Conservation (phyloP, 2,888 invertebrate species). For the Cataglyphis cursor region DNA sequence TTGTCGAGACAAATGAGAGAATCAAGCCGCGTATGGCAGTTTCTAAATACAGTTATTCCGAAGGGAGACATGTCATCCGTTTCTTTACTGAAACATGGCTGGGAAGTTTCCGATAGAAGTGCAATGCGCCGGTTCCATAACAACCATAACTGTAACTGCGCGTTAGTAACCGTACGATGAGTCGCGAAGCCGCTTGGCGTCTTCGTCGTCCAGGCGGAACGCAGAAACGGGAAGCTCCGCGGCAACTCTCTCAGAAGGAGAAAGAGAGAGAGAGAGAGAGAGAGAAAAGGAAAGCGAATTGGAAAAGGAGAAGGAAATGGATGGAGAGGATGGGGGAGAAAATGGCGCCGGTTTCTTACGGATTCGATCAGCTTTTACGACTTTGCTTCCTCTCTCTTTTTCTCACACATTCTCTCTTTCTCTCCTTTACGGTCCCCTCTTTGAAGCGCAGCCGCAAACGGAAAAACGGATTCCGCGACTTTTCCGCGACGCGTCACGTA, state of each 20-base stretch:
- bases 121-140: conserved; percentile 35
- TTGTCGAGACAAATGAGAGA: background rate
- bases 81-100: conserved; percentile 7
- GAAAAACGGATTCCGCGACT: conserved; percentile 60
- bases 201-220: conserved; percentile 50
- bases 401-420: background rate
- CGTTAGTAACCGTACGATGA: conserved; percentile 59
- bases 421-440: conserved; percentile 34
- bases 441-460: conserved; percentile 45
- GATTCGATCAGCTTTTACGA: conserved; percentile 35
- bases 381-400: background rate
- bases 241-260: background rate
- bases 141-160: conserved; percentile 58
- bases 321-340: conserved; percentile 1
- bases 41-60: conserved; percentile 35
- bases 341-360: conserved; percentile 50
- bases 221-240: conserved; percentile 37
- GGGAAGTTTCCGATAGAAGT: conserved; percentile 11
- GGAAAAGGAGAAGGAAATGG: conserved; percentile 4
- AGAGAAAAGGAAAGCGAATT: conserved; percentile 34
- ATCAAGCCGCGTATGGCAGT: background rate
- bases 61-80: conserved; percentile 10
- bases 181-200: conserved; percentile 55
- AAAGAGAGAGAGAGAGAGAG: background rate
- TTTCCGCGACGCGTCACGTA: conserved; percentile 53